A percentile compares a stretch with the other conserved stretches of the same genome.
Conservation (phyloP, 2,113 vertebrate genomes). For the Xiphias gladius region DNA sequence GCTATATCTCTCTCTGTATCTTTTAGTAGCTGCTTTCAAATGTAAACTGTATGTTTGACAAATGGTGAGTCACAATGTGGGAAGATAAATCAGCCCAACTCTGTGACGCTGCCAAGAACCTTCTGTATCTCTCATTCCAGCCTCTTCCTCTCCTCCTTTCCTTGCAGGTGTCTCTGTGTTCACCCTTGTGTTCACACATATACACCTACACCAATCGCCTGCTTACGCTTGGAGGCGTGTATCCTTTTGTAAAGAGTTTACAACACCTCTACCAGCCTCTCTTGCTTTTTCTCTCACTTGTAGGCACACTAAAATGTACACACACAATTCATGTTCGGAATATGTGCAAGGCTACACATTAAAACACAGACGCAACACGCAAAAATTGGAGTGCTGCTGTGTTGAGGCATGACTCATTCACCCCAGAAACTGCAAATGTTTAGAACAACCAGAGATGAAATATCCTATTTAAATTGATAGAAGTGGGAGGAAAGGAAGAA, state of each 20-base stretch:
- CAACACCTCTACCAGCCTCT: conserved; percentile 31
- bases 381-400: conserved; percentile 50
- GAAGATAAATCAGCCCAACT: conserved; percentile 78
- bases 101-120: conserved; percentile 54
- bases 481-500: neutral
- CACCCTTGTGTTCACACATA: conserved; percentile 66
- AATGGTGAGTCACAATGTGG: conserved; percentile 82
- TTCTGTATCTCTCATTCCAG: conserved; percentile 47
- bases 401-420: conserved; percentile 64
- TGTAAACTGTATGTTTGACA: conserved; percentile 72
- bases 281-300: conserved; percentile 2
- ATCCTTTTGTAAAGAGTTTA: conserved; percentile 62
- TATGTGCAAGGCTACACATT: conserved; percentile 8
- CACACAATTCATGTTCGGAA: conserved; percentile 17
- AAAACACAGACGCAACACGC: conserved; percentile 30
- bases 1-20: conserved; percentile 12
- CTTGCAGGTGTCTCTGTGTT: conserved; percentile 62
- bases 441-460: conserved; percentile 26
- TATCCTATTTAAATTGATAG: conserved; percentile 8
- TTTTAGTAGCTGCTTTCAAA: conserved; percentile 68
- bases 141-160: conserved; percentile 60
- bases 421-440: conserved; percentile 38
- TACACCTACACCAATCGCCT: conserved; percentile 76
- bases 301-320: conserved; percentile 6
- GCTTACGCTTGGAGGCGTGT: conserved; percentile 61